A percentile compares a stretch with the other conserved stretches of the same genome.
phyloP scores from a whole-genome alignment of 64 coral and sea anemone genomes.

The Stylophora pistillata region DNA sequence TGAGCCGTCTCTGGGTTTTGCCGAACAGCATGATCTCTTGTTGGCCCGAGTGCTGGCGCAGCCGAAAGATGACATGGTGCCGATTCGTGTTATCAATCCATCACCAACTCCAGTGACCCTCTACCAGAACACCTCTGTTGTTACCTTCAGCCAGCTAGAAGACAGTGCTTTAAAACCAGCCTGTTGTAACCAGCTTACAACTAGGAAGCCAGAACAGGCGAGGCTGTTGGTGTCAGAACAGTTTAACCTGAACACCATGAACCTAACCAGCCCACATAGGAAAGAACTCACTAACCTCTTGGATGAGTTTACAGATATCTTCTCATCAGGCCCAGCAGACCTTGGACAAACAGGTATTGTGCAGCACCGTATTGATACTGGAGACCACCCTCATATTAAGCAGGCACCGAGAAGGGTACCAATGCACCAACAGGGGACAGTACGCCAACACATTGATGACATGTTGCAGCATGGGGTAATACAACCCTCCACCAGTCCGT shows the following conservation, averaged over 20 bases:
- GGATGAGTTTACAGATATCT: slow-evolving; percentile 27
- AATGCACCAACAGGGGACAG: neutral
- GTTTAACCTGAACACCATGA: neutral
- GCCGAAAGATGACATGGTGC: neutral
- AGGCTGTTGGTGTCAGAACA: neutral
- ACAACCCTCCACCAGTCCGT: neutral
- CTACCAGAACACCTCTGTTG: neutral
- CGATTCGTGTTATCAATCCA: neutral
- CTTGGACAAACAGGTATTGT: slow-evolving; percentile 7
- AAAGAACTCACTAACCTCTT: neutral
- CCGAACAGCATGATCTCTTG: neutral
- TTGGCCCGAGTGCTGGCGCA: neutral
- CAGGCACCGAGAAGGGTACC: slow-evolving; percentile 36
- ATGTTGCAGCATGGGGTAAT: slow-evolving; percentile 24
- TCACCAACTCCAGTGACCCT: slow-evolving; percentile 9
- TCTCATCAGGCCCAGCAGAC: neutral
- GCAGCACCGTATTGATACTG: slow-evolving; percentile 40
- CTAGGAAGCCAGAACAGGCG: neutral
- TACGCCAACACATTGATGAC: neutral
- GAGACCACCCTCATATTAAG: slow-evolving; percentile 1
- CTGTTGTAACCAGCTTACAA: neutral
- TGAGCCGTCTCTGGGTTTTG: slow-evolving; percentile 15
- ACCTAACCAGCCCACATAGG: neutral
- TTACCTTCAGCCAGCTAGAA: neutral
- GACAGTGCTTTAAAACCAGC: neutral